Percentiles rank a stretch among this genome's conserved stretches.
Conservation (phyloP, 2,797 vertebrate genomes). For the Trematomus bernacchii region DNA sequence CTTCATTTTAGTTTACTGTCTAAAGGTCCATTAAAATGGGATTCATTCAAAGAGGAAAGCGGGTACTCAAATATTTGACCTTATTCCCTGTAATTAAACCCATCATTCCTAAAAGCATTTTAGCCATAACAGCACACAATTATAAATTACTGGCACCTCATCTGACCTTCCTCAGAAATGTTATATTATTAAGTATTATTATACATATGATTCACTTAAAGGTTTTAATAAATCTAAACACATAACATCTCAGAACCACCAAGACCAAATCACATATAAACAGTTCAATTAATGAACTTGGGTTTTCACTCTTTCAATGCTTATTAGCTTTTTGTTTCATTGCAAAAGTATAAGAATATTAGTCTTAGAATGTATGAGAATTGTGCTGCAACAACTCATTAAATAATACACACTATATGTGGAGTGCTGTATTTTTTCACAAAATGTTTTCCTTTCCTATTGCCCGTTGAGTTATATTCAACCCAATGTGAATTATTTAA, state of each 20-base stretch:
- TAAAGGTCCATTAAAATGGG: not conserved
- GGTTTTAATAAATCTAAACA: not conserved
- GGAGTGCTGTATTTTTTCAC: slow-evolving; percentile 8
- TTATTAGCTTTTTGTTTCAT: not conserved
- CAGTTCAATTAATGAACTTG: not conserved
- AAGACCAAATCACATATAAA: not conserved
- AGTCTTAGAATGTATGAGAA: not conserved
- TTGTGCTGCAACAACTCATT: slow-evolving; percentile 3
- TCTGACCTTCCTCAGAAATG: not conserved
- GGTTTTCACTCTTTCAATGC: not conserved
- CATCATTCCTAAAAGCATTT: not conserved
- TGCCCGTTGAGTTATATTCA: slow-evolving; percentile 43
- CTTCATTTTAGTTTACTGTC: not conserved
- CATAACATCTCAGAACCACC: not conserved
- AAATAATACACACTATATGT: not conserved
- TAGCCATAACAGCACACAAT: not conserved
- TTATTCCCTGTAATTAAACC: slow-evolving; percentile 2
- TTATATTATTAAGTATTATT: not conserved
- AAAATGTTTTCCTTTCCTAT: slow-evolving; percentile 35
- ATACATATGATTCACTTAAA: not conserved
- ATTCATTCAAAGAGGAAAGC: not conserved
- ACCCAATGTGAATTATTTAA: slow-evolving; percentile 71
- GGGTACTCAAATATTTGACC: not conserved
- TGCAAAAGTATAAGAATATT: not conserved
- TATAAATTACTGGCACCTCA: not conserved